Evolutionary conservation across 2,797 vertebrate species (phyloP), one percentile per base, ranked within the genome.

Genomic region (Alexandromys oeconomus): DNA sequence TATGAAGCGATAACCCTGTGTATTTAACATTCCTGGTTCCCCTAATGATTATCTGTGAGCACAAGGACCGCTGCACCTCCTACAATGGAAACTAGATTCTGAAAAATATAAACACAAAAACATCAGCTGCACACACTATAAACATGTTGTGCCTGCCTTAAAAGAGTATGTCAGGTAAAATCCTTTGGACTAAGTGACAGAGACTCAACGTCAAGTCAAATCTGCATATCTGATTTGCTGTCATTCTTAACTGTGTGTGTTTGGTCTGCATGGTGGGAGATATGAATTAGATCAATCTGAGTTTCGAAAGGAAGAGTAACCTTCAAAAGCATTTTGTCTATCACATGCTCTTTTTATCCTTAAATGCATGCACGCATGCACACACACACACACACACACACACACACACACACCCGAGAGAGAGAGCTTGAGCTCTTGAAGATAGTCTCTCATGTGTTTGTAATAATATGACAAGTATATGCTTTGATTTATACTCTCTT

Each of bases 281-380:
- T 27, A 94, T 63, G 43, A 82, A 82, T 93, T 95, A 86, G 31
- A 84, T 95, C 71, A 76, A 76, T 67, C 51, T 77, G 71, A 59
- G 67, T 87, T 93, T 82, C 63, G 9, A 17, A 14, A 3, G n/a
- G 43, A 63, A 65, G 73, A 13, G 69, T 92, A 89, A 82, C 76
- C 73, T 93, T 92, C 65, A 85, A 73, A 95, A 93, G 40, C 73
- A 94, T 93, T 94, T 89, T 88, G 80, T 40, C 4, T 57, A 77
- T 87, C 40, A 63, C 80, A 59, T 88, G 80, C 91, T 76, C 65
- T 91, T 81, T 85, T 79, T 95, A 91, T 88, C 65, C 51, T 43
- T 8, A 63, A 40, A 74, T n/a, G 25, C 10, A 51, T 6, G 17
- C 17, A 1, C 8, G 27, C 6, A 0, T 2, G 8, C 43, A 10